A percentile compares a stretch with the other conserved stretches of the same genome.
phyloP scores from a whole-genome alignment of 2,113 vertebrate genomes.

The Cynopterus brachyotis region DNA sequence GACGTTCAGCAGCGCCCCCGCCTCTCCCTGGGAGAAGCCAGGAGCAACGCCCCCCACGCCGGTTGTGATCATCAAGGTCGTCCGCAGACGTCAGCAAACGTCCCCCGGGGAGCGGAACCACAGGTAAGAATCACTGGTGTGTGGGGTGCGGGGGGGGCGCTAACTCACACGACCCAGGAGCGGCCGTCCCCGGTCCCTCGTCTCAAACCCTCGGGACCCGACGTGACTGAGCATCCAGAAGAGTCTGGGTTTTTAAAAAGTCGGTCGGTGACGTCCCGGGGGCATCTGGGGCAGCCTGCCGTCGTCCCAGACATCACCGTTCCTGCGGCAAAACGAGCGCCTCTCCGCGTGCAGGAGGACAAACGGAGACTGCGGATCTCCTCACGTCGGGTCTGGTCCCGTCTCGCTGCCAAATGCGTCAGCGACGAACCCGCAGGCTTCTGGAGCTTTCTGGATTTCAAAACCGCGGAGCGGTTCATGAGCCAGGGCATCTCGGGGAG shows the following conservation, averaged over 20 bases:
- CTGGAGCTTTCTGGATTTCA: not conserved
- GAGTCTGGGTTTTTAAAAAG: not conserved
- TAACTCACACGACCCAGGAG: not conserved
- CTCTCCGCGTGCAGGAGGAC: not conserved
- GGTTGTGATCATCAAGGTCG: not conserved
- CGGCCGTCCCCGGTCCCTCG: not conserved
- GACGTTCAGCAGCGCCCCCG: not conserved
- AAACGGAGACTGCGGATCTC: not conserved
- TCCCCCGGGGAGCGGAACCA: not conserved
- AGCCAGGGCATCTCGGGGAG: not conserved
- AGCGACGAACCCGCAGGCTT: not conserved
- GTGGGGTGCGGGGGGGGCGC: too few species aligned
- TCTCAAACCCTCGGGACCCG: not conserved
- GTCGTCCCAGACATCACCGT: rapidly evolving
- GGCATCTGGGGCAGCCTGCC: not conserved
- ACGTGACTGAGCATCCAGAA: not conserved
- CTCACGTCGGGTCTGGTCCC: rapidly evolving
- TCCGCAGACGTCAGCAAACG: not conserved
- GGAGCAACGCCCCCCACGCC: too few species aligned
- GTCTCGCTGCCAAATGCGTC: not conserved
- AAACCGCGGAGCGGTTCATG: not conserved
- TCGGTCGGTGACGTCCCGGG: rapidly evolving
- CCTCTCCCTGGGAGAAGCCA: rapidly evolving
- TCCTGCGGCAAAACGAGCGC: not conserved
- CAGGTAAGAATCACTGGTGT: rapidly evolving